A percentile compares a stretch with the other conserved stretches of the same genome.
phyloP scores from a whole-genome alignment of 2,888 invertebrate species.

The Pheosia tremula region DNA sequence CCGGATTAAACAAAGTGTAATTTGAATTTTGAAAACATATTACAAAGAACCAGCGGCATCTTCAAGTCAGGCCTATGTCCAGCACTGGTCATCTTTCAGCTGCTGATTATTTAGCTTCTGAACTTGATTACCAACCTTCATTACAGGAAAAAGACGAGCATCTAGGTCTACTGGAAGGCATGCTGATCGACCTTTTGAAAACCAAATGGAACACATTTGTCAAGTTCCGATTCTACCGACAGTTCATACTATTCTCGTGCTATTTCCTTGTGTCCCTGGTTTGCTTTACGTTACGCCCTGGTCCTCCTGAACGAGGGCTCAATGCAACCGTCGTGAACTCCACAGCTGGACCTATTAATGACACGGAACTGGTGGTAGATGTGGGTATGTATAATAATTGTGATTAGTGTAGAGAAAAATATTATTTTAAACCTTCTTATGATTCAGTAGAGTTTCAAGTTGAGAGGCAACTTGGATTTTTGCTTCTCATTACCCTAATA shows the following conservation, averaged over 20 bases:
- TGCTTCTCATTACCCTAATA: too few species aligned
- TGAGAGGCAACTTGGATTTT: too few species aligned
- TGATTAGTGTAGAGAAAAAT: too few species aligned
- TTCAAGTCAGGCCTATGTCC: too few species aligned
- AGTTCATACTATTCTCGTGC: conserved; percentile 95
- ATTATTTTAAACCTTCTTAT: too few species aligned
- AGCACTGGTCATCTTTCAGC: too few species aligned
- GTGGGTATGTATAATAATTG: conserved; percentile 50
- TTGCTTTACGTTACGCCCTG: conserved; percentile 95
- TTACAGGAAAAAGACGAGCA: conserved; percentile 96
- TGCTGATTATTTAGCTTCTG: too few species aligned
- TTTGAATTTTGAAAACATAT: too few species aligned
- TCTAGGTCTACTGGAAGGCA: conserved; percentile 96
- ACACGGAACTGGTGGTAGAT: conserved; percentile 61
- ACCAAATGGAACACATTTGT: conserved; percentile 99
- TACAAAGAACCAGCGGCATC: too few species aligned
- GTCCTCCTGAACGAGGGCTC: conserved; percentile 86
- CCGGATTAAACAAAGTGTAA: too few species aligned
- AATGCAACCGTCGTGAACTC: conserved; percentile 66
- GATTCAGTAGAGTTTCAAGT: too few species aligned
- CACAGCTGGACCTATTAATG: conserved; percentile 58
- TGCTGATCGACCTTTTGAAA: conserved; percentile 95
- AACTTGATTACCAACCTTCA: not conserved
- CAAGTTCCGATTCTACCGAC: conserved; percentile 96
- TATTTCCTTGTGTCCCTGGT: conserved; percentile 95